A percentile compares a stretch with the other conserved stretches of the same genome.
These are phyloP conservation scores for Cryptus armator DNA, from an alignment of 2,888 invertebrate species.

Conservation along the genomic window DNA sequence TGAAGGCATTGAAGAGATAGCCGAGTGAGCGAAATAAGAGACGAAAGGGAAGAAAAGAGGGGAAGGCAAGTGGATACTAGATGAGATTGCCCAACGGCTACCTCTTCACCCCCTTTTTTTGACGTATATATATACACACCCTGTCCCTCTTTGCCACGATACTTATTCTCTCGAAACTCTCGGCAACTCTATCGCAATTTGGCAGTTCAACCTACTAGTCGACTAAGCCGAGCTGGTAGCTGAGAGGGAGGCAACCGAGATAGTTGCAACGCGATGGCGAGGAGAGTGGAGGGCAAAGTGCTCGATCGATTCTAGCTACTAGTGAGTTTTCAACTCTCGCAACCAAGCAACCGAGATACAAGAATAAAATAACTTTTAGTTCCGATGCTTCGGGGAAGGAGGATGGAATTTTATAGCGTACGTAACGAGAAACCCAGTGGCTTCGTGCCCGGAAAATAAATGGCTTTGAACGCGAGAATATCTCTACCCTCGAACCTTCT, in stretches of 20 bases:
- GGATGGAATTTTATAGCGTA: not conserved
- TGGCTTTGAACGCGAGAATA: not conserved
- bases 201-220: conserved; percentile 39
- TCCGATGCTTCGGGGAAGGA: conserved; percentile 6
- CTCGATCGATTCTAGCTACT: conserved; percentile 49
- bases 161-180: conserved; percentile 47
- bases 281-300: conserved; percentile 3
- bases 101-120: conserved; percentile 55
- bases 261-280: not conserved
- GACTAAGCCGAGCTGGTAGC: not conserved
- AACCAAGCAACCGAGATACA: conserved; percentile 32
- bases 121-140: not conserved
- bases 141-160: conserved; percentile 18
- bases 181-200: conserved; percentile 55
- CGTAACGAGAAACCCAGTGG: conserved; percentile 53
- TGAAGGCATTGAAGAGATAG: conserved; percentile 1
- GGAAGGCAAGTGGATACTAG: conserved; percentile 6
- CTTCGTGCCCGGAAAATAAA: conserved; percentile 60
- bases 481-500: conserved; percentile 9
- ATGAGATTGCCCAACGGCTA: conserved; percentile 57
- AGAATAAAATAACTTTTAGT: conserved; percentile 49
- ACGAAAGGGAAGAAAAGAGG: conserved; percentile 54
- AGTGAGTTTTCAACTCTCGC: conserved; percentile 51
- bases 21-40: conserved; percentile 60
- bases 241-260: not conserved